Conservation (phyloP, 23 tunicate genomes). For the Clavelina lepadiformis region DNA sequence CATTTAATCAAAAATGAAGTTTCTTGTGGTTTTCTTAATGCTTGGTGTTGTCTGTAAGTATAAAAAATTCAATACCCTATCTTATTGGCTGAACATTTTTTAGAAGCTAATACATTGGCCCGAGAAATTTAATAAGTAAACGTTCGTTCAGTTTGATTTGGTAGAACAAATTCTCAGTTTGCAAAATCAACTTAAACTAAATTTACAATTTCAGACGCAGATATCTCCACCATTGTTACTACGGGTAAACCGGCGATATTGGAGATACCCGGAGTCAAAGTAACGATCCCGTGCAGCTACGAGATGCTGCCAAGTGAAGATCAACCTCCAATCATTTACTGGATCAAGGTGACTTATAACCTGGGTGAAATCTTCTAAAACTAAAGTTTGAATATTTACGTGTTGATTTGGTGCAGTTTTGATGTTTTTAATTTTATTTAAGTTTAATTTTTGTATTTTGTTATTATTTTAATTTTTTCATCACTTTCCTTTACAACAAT, state of each 20-base stretch:
- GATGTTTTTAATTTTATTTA: no score
- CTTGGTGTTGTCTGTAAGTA: conserved; percentile 13
- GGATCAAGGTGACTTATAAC: conserved; percentile 60
- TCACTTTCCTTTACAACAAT: background rate
- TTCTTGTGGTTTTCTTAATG: conserved; percentile 8
- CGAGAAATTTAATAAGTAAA: no score
- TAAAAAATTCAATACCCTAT: no score
- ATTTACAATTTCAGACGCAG: conserved; percentile 16
- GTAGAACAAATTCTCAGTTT: background rate
- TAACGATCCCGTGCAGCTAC: conserved; percentile 35
- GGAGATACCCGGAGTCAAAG: background rate
- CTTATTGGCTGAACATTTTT: no score
- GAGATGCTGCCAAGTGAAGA: conserved; percentile 4
- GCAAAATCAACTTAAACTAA: background rate
- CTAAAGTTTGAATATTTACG: no score
- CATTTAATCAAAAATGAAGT: conserved; percentile 17
- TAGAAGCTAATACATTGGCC: no score
- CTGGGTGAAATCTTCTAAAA: no score
- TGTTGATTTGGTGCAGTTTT: no score
- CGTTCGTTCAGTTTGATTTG: background rate
- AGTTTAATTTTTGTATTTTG: no score
- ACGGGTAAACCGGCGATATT: background rate
- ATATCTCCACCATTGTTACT: conserved; percentile 24
- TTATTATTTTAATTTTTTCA: background rate
- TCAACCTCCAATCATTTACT: conserved; percentile 63